phyloP scores from a whole-genome alignment of 2,797 vertebrate species.

The Paguma larvata region DNA sequence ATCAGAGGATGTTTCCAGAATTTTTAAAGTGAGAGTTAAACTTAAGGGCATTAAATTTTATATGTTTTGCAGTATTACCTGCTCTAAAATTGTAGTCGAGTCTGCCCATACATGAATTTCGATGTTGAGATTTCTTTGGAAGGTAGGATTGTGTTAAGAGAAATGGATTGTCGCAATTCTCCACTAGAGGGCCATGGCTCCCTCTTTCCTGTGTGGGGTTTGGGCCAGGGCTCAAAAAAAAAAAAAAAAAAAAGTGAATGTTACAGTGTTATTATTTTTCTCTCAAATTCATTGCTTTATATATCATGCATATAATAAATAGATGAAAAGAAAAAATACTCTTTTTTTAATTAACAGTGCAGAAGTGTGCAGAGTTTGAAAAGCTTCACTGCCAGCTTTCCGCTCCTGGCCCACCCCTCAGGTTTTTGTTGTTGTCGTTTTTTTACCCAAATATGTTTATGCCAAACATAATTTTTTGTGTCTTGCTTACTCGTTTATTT shows the following conservation, averaged over 20 bases:
- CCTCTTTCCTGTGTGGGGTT: not conserved
- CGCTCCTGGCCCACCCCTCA: rapidly evolving
- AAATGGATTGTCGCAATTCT: not conserved
- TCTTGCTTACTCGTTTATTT: not conserved
- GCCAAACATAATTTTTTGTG: not conserved
- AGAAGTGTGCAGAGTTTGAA: not conserved
- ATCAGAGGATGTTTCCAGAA: not conserved
- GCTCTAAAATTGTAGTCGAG: not conserved
- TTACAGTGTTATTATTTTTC: not conserved
- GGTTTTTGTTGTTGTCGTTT: not conserved
- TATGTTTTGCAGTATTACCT: not conserved
- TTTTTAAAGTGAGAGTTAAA: slow-evolving; percentile 18
- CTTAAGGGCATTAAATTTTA: not conserved
- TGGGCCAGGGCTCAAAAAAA: not conserved
- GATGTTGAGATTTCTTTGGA: not conserved
- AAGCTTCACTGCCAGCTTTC: not conserved
- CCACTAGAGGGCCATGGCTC: slow-evolving; percentile 78
- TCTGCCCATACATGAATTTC: not conserved
- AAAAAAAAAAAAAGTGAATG: not conserved
- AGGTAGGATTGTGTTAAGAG: not conserved
- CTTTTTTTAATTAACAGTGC: not conserved
- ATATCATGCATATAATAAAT: not conserved
- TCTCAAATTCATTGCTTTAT: not conserved
- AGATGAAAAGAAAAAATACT: not conserved
- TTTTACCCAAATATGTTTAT: not conserved